phyloP scores from a whole-genome alignment of 1,140 invertebrate species.

The Argopecten irradians region DNA sequence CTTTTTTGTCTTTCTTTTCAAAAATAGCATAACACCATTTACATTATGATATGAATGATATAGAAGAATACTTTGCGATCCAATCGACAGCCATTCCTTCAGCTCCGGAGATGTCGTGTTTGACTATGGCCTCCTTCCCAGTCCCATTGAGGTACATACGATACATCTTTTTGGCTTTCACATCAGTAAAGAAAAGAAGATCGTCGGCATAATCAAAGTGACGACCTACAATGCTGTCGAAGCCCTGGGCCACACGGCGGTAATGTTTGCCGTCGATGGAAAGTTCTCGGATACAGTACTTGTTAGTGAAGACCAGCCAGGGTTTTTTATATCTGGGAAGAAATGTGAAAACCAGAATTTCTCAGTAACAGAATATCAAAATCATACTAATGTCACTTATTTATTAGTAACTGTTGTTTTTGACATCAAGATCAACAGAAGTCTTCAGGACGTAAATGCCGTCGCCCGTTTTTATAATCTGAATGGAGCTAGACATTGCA shows the following conservation, averaged over 20 bases:
- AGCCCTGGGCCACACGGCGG: slow-evolving; percentile 93
- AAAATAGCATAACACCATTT: not conserved
- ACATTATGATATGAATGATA: not conserved
- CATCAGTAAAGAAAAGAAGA: slow-evolving; percentile 95
- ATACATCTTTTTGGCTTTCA: slow-evolving; percentile 89
- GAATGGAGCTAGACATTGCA: too few relatives aligned
- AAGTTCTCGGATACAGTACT: slow-evolving; percentile 98
- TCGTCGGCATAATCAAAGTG: slow-evolving; percentile 93
- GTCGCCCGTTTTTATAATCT: too few relatives aligned
- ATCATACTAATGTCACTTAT: too few relatives aligned
- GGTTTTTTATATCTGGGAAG: slow-evolving; percentile 82
- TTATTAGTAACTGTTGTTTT: too few relatives aligned
- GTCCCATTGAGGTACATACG: slow-evolving; percentile 80
- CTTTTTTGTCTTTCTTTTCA: not conserved
- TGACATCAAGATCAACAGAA: too few relatives aligned
- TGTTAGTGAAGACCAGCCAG: slow-evolving; percentile 98
- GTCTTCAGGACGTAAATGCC: too few relatives aligned
- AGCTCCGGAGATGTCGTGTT: slow-evolving; percentile 94
- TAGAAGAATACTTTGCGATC: slow-evolving; percentile 82
- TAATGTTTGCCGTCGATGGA: slow-evolving; percentile 91
- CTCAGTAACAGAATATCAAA: too few relatives aligned
- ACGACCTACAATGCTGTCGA: slow-evolving; percentile 96
- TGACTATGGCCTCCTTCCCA: slow-evolving; percentile 87
- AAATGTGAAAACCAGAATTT: slow-evolving; percentile 47
- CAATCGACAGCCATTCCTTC: slow-evolving; percentile 98